These are phyloP conservation scores for Onychomys arenicola DNA, from an alignment of 2,797 vertebrate genomes.

Conservation along the genomic window DNA sequence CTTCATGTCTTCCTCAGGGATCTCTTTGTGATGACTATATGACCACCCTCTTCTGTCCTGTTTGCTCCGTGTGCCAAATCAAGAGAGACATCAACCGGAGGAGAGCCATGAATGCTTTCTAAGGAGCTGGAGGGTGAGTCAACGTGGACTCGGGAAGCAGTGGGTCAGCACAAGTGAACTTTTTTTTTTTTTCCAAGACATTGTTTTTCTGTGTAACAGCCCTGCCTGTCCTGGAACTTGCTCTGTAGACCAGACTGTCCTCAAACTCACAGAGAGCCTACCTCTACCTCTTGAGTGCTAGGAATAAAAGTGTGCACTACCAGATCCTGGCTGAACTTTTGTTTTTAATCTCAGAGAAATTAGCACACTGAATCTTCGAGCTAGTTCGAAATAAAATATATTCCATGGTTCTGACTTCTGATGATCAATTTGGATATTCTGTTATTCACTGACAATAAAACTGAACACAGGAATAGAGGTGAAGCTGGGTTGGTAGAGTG, in stretches of 20 bases:
- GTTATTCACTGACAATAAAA: background rate
- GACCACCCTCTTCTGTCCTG: fast-evolving
- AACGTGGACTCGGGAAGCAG: background rate
- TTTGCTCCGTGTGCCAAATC: conserved; percentile 90
- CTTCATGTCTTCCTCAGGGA: conserved; percentile 85
- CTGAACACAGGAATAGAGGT: background rate
- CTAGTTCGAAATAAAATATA: background rate
- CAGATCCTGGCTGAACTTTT: background rate
- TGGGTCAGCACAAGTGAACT: background rate
- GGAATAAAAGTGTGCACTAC: too few species aligned
- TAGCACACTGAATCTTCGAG: background rate
- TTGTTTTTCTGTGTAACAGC: too few species aligned
- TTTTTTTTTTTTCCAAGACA: too few species aligned
- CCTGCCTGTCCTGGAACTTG: too few species aligned
- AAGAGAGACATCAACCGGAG: conserved; percentile 93
- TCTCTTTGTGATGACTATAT: conserved; percentile 87
- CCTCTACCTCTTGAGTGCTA: too few species aligned
- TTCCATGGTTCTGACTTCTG: background rate
- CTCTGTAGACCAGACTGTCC: too few species aligned
- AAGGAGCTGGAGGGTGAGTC: conserved; percentile 66
- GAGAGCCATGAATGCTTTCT: conserved; percentile 88
- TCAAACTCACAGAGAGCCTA: too few species aligned
- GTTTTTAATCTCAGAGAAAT: background rate
- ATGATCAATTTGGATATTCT: background rate
- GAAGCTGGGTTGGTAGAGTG: too few species aligned